These are phyloP conservation scores for Austrolebias charrua DNA, from an alignment of 2,797 vertebrate species.

Conservation along the genomic window DNA sequence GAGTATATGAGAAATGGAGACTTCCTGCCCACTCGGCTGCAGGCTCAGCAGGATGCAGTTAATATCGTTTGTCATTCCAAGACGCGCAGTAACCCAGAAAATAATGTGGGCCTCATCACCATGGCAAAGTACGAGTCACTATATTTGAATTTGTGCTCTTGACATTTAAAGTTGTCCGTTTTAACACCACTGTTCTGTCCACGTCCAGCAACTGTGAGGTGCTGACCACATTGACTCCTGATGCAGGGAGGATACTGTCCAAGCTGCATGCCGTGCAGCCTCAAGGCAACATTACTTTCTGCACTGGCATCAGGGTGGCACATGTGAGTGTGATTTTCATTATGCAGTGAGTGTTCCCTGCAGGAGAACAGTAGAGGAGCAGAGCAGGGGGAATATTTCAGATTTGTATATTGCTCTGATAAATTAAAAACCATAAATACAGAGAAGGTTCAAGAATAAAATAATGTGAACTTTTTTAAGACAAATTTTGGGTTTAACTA, in stretches of 20 bases:
- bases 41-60: slow-evolving; percentile 95
- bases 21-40: slow-evolving; percentile 91
- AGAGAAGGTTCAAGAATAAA: too few species aligned
- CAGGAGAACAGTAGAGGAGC: too few species aligned
- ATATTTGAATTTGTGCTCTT: slow-evolving; percentile 1
- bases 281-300: slow-evolving; percentile 91
- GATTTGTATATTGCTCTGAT: too few species aligned
- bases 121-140: slow-evolving; percentile 85
- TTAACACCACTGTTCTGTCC: slow-evolving; percentile 10
- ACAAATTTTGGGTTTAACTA: too few species aligned
- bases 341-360: too few species aligned
- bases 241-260: slow-evolving; percentile 92
- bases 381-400: too few species aligned
- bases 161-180: slow-evolving; percentile 6
- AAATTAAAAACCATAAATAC: too few species aligned
- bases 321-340: slow-evolving; percentile 80
- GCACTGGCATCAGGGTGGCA: slow-evolving; percentile 92
- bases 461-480: too few species aligned
- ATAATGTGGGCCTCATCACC: slow-evolving; percentile 95
- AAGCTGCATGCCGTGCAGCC: slow-evolving; percentile 94
- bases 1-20: slow-evolving; percentile 97
- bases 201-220: slow-evolving; percentile 92
- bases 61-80: slow-evolving; percentile 97
- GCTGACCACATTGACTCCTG: slow-evolving; percentile 91
- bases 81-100: slow-evolving; percentile 94